phyloP scores from a whole-genome alignment of 2,113 vertebrate species.

The Sprattus sprattus region DNA sequence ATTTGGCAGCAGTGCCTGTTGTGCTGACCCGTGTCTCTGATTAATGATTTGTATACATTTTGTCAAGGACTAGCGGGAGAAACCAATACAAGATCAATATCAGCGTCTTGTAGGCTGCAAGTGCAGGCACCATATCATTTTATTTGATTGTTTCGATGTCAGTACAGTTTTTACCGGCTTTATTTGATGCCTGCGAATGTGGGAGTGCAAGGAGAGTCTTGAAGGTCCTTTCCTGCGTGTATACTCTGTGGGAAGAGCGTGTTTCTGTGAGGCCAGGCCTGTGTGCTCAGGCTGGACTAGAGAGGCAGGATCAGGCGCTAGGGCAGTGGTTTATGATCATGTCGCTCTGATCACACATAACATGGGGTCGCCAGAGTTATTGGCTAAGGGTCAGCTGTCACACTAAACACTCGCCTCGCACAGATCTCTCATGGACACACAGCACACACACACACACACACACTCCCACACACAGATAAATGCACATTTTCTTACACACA shows the following conservation, averaged over 20 bases:
- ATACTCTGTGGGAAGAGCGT: not conserved
- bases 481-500: not conserved
- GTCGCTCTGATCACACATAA: not conserved
- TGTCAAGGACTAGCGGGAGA: not conserved
- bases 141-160: not conserved
- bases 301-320: not conserved
- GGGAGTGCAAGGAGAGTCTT: too few species aligned
- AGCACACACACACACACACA: not conserved
- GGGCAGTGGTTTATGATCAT: not conserved
- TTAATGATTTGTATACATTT: not conserved
- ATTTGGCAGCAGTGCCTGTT: not conserved
- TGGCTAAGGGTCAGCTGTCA: not conserved
- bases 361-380: not conserved
- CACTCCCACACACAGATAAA: not conserved
- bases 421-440: not conserved
- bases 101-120: not conserved
- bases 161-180: not conserved
- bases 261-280: not conserved
- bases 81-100: not conserved
- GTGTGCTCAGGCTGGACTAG: not conserved
- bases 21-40: not conserved
- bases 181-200: not conserved
- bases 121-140: not conserved
- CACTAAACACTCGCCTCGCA: not conserved
- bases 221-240: not conserved